These are phyloP conservation scores for Spinus pinus DNA, from an alignment of 2,797 vertebrate species.

Conservation along the genomic window DNA sequence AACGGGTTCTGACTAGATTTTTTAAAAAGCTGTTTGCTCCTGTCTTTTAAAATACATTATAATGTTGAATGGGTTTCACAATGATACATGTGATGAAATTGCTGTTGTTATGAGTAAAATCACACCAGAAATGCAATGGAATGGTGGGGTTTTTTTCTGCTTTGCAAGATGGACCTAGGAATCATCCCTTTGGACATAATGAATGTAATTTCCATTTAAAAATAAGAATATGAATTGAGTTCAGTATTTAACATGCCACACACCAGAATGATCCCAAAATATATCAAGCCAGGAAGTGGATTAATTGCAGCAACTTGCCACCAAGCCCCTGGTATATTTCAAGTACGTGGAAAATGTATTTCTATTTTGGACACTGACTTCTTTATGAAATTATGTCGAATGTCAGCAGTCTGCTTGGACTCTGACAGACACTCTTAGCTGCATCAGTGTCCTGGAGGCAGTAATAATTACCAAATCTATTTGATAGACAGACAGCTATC, in stretches of 20 bases:
- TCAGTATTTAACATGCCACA: neutral
- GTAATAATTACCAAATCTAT: slow-evolving; percentile 33
- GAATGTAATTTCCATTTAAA: neutral
- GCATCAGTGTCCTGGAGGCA: slow-evolving; percentile 48
- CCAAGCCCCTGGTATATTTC: slow-evolving; percentile 19
- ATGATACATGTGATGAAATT: slow-evolving; percentile 18
- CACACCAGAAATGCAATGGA: neutral
- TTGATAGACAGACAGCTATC: slow-evolving; percentile 35
- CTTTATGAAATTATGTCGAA: slow-evolving; percentile 13
- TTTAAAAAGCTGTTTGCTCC: neutral
- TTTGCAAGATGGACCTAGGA: neutral
- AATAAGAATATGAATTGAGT: neutral
- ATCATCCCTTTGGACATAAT: neutral
- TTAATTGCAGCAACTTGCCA: neutral
- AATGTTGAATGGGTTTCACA: slow-evolving; percentile 1
- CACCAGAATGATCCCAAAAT: slow-evolving; percentile 12
- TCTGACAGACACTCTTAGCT: neutral
- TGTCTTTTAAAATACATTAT: slow-evolving; percentile 19
- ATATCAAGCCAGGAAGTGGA: slow-evolving; percentile 8
- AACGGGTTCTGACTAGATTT: neutral
- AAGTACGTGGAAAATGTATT: neutral
- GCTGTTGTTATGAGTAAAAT: neutral
- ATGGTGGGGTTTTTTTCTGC: neutral
- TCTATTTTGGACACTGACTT: slow-evolving; percentile 31
- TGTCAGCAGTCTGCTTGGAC: neutral